Conservation (phyloP, 2,888 invertebrate genomes). For the Ormyrus pomaceus region DNA sequence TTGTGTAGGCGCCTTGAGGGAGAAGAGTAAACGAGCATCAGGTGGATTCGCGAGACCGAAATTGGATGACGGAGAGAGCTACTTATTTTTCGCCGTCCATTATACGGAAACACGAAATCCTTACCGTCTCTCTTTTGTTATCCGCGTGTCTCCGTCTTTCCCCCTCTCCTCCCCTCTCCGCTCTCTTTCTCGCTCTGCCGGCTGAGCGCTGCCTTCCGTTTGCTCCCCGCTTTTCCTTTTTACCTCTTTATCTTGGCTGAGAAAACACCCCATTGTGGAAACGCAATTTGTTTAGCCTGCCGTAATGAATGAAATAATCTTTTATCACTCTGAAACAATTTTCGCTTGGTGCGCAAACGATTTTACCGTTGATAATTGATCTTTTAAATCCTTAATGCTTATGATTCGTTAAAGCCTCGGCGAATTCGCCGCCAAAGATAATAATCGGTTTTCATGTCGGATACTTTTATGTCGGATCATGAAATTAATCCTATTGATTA, state of each 20-base stretch:
- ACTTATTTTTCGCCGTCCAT: constrained; percentile 51
- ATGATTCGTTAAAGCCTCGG: no score
- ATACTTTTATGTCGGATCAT: no score
- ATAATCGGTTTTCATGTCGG: no score
- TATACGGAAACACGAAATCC: constrained; percentile 45
- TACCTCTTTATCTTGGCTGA: constrained; percentile 21
- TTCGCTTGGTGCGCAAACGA: neutral
- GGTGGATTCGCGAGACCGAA: constrained; percentile 46
- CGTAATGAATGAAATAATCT: constrained; percentile 23
- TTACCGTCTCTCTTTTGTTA: constrained; percentile 40
- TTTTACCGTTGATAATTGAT: no score
- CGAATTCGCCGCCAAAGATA: no score
- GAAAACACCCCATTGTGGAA: constrained; percentile 22
- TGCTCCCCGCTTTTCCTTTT: constrained; percentile 5
- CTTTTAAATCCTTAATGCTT: no score
- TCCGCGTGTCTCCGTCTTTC: neutral
- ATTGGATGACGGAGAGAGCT: constrained; percentile 48
- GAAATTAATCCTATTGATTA: no score
- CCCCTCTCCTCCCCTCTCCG: neutral
- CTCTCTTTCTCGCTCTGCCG: neutral
- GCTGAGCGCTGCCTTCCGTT: neutral
- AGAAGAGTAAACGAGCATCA: constrained; percentile 38
- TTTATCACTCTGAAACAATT: neutral
- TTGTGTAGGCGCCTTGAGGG: neutral
- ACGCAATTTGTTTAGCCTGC: constrained; percentile 18